phyloP scores from a whole-genome alignment of 2,113 vertebrate genomes.

The Pithys albifrons region DNA sequence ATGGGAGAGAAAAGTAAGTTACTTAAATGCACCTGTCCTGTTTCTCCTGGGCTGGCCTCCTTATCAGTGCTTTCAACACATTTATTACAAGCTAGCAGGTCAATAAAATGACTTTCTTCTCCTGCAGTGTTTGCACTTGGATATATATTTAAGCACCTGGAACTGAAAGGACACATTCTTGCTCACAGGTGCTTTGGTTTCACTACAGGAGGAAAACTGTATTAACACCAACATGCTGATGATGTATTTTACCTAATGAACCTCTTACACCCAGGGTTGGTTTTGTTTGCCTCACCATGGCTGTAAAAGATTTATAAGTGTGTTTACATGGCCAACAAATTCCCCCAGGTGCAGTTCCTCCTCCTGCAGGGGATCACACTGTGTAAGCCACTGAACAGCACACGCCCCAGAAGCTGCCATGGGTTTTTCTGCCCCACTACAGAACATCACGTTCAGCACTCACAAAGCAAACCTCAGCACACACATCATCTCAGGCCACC shows the following conservation, averaged over 20 bases:
- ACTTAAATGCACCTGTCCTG: background rate
- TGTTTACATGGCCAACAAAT: background rate
- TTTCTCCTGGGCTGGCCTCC: background rate
- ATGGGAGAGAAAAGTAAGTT: conserved; percentile 6
- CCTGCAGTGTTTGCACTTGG: background rate
- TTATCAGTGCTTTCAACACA: background rate
- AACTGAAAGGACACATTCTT: background rate
- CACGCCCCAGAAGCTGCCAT: background rate
- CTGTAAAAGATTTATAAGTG: background rate
- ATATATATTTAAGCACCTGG: background rate
- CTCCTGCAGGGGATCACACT: background rate
- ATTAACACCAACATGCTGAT: background rate
- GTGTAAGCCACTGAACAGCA: background rate
- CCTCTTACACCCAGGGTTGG: background rate
- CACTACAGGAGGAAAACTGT: background rate
- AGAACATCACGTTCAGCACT: background rate
- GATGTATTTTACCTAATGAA: background rate
- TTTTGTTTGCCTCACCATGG: background rate
- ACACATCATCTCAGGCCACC: background rate
- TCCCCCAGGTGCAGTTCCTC: background rate
- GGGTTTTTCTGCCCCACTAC: background rate
- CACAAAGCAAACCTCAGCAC: background rate
- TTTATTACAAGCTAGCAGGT: background rate
- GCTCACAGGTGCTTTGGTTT: background rate
- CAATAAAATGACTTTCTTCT: background rate